Evolutionary conservation across 1,140 invertebrate species (phyloP), one percentile per base, ranked within the genome.

Genomic region (Brachionus sp.): DNA sequence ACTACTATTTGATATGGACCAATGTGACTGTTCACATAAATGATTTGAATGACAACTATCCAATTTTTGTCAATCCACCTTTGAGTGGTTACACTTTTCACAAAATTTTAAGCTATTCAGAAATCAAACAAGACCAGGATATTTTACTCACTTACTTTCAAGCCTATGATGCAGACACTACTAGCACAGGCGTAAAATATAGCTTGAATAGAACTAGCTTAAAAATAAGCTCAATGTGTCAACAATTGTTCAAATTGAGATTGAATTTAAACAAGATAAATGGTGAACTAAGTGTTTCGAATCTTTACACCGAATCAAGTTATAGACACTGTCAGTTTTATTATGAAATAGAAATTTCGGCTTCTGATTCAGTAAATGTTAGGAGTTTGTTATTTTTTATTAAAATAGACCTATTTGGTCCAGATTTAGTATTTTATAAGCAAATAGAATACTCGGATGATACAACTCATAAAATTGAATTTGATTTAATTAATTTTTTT

Each of bases 201-300:
- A 37, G 3, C 33, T 19, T 46, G 29, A 75, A 75, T 25, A 44
- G 33, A 75, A 75, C 39, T 44, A 75, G 25, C 12, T 13, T 75
- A 23, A 39, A 16, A 37, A 73, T 39, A 46, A 75, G 25, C 7
- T 46, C 70, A 23, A 75, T 13, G 10, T 75, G 70, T 46, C 42
- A 75, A 25, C 39, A 75, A 12, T 46, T 75, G 42, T 75, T 75
- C 44, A 75, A 46, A 29, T 19, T 75, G 25, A 75, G 42, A 25
- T 19, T 75, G 1, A 75, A 46, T 46, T 25, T 75, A 25, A 75
- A 75, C 25, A 19, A 75, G 13, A 25, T 46, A 12, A 46, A 25
- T 25, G 70, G 70, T 46, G 70, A 75, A 5, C 25, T 75, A 4
- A 75, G 19, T 44, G 39, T 75, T 75, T 75, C 70, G 5, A 75